phyloP scores from a whole-genome alignment of 2,888 invertebrate genomes.

The Trachelus iudaicus region DNA sequence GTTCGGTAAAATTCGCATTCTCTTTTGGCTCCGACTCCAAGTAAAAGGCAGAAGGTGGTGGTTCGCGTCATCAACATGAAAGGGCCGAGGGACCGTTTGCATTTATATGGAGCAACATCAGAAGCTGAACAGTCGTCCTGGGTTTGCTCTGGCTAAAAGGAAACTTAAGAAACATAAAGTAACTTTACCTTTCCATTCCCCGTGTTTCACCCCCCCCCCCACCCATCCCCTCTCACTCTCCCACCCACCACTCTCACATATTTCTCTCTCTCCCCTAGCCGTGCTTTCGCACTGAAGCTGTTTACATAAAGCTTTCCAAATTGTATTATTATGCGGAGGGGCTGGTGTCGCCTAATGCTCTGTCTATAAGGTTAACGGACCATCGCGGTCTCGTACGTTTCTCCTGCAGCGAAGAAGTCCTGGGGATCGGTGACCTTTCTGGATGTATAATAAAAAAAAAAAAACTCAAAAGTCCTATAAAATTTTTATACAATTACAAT shows the following conservation, averaged over 20 bases:
- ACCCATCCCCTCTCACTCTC: constrained; percentile 20
- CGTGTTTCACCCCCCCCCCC: neutral
- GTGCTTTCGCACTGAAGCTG: constrained; percentile 27
- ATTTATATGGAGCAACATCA: constrained; percentile 49
- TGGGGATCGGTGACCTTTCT: too few species aligned
- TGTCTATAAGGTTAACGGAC: constrained; percentile 16
- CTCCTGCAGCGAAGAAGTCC: too few species aligned
- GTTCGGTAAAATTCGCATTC: constrained; percentile 3
- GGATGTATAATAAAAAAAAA: too few species aligned
- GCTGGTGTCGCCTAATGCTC: constrained; percentile 16
- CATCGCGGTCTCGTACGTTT: neutral
- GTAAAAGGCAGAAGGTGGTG: constrained; percentile 15
- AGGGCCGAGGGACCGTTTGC: constrained; percentile 44
- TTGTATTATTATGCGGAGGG: constrained; percentile 42
- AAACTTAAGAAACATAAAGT: constrained; percentile 52
- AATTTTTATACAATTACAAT: too few species aligned
- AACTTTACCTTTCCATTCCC: constrained; percentile 38
- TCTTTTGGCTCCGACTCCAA: constrained; percentile 1
- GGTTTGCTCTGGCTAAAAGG: constrained; percentile 43
- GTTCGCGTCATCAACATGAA: constrained; percentile 45
- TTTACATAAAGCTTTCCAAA: constrained; percentile 42
- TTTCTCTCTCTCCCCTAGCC: neutral
- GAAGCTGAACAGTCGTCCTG: constrained; percentile 45
- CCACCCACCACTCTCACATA: constrained; percentile 21
- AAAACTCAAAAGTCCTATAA: too few species aligned